phyloP scores from a whole-genome alignment of 2,113 vertebrate genomes.

The Machaerirhynchus nigripectus region DNA sequence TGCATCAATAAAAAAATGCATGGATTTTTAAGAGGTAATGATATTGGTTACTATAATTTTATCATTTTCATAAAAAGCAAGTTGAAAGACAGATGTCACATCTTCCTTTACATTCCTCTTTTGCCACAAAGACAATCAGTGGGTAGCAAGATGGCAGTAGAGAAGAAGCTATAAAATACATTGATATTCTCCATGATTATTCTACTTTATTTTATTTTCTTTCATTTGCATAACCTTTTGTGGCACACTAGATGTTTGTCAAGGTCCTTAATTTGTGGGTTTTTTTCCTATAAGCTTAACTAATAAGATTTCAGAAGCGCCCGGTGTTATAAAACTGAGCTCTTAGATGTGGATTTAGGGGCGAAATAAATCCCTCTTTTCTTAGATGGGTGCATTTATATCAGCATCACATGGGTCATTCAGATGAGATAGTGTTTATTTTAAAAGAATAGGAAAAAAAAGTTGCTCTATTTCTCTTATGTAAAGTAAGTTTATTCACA shows the following conservation, averaged over 20 bases:
- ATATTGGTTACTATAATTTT: not conserved
- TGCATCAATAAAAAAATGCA: not conserved
- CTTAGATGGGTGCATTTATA: not conserved
- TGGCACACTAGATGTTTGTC: not conserved
- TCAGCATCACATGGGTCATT: not conserved
- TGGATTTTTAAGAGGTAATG: not conserved
- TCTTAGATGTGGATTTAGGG: not conserved
- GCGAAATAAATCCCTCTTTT: not conserved
- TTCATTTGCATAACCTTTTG: not conserved
- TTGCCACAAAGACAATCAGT: not conserved
- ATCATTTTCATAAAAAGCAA: not conserved
- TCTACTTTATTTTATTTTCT: not conserved
- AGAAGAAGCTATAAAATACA: not conserved
- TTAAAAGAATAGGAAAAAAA: not conserved
- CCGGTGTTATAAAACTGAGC: not conserved
- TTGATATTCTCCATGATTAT: not conserved
- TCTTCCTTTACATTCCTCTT: not conserved
- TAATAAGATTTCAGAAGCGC: not conserved
- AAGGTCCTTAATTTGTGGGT: accelerated
- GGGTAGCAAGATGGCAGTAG: not conserved
- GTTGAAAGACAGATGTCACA: not conserved
- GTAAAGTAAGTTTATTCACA: not conserved
- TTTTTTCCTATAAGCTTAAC: not conserved
- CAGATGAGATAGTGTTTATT: not conserved
- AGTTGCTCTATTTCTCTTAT: not conserved